phyloP scores from a whole-genome alignment of 2,797 vertebrate species.

The Pangasius sanitwongsei region DNA sequence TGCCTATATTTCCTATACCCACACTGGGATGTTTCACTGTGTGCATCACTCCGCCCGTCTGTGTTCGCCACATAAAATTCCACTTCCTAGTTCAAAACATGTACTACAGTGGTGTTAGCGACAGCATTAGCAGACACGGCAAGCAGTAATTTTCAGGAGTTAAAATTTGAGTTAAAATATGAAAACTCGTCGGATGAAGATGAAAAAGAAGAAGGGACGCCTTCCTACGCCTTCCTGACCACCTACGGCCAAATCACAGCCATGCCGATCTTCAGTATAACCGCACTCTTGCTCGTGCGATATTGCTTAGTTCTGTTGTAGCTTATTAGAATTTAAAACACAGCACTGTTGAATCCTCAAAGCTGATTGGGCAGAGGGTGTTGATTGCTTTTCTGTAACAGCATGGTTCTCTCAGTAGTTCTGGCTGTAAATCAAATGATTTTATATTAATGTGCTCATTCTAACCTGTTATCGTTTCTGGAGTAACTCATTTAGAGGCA shows the following conservation, averaged over 20 bases:
- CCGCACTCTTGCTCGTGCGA: neutral
- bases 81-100: too few species aligned
- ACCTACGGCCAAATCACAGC: too few species aligned
- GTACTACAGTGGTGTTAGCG: too few species aligned
- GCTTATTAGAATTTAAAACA: neutral
- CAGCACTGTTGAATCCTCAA: neutral
- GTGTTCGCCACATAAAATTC: neutral
- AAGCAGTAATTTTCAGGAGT: neutral
- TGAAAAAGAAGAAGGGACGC: neutral
- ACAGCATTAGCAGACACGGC: neutral
- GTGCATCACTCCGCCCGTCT: neutral
- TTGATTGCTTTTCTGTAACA: neutral
- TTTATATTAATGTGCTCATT: neutral
- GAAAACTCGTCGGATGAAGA: neutral
- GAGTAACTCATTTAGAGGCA: neutral
- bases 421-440: neutral
- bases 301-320: neutral
- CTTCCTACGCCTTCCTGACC: too few species aligned
- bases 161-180: neutral
- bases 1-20: neutral
- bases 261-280: neutral
- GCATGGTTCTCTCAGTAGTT: neutral
- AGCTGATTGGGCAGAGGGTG: neutral
- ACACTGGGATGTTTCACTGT: neutral
- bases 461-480: neutral